Conservation (phyloP, 2,888 invertebrate genomes). For the Amphipoea oculea region DNA sequence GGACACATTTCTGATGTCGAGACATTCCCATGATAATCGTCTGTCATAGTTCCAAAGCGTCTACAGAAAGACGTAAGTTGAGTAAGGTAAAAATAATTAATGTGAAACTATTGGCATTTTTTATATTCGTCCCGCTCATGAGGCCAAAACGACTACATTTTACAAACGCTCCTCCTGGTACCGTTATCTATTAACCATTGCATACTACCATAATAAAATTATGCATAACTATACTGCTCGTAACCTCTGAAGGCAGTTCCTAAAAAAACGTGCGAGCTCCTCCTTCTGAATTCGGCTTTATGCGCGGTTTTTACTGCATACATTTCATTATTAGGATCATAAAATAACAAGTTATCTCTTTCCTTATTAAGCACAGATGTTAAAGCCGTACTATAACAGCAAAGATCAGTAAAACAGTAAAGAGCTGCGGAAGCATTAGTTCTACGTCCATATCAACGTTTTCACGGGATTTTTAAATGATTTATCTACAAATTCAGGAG, state of each 20-base stretch:
- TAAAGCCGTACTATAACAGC: not conserved
- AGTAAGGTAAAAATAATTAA: not conserved
- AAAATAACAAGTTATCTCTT: not conserved
- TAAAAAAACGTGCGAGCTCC: constrained; percentile 2
- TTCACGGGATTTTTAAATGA: not conserved
- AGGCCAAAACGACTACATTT: not conserved
- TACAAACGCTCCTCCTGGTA: not conserved
- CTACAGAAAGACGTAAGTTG: too few species aligned
- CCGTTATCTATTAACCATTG: not conserved
- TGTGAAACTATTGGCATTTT: not conserved
- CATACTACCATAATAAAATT: not conserved
- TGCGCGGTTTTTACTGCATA: not conserved
- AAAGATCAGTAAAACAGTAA: not conserved
- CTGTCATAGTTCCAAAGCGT: not conserved
- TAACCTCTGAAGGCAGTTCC: not conserved
- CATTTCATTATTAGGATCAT: not conserved
- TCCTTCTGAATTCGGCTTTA: not conserved
- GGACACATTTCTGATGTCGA: constrained; percentile 8
- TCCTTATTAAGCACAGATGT: not conserved
- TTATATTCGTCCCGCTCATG: not conserved
- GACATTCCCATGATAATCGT: constrained; percentile 32
- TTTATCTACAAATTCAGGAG: not conserved
- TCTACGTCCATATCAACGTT: not conserved
- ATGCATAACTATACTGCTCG: not conserved
- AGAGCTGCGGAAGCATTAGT: not conserved